Conservation (phyloP, 1,140 invertebrate species). For the Gonatopus flavifemur region DNA sequence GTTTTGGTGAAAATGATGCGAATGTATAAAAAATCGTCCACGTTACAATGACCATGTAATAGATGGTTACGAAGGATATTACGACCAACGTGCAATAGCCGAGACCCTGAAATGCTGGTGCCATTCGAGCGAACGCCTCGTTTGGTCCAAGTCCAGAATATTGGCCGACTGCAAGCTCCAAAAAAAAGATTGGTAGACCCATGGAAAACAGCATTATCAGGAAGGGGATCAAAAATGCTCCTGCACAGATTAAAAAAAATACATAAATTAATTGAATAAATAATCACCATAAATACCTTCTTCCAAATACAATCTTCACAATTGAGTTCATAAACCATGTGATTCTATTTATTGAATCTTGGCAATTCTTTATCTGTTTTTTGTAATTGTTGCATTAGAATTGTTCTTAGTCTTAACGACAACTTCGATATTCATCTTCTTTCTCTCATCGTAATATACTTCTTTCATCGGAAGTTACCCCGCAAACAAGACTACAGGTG, state of each 20-base stretch:
- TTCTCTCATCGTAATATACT: too few species aligned
- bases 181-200: slow-evolving; percentile 77
- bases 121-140: slow-evolving; percentile 63
- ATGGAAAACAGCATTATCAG: slow-evolving; percentile 75
- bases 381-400: too few species aligned
- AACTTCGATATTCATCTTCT: too few species aligned
- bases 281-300: too few species aligned
- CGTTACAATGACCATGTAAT: slow-evolving; percentile 81
- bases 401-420: too few species aligned
- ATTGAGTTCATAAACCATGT: too few species aligned
- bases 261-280: slow-evolving; percentile 9
- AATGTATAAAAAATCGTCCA: slow-evolving; percentile 80
- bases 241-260: slow-evolving; percentile 53
- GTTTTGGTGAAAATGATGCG: slow-evolving; percentile 66
- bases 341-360: too few species aligned
- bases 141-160: slow-evolving; percentile 64
- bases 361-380: too few species aligned
- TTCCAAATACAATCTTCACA: too few species aligned
- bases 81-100: slow-evolving; percentile 74
- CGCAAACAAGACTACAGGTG: too few species aligned
- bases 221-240: slow-evolving; percentile 80
- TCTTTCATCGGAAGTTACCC: too few species aligned
- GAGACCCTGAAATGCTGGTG: slow-evolving; percentile 66
- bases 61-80: slow-evolving; percentile 76
- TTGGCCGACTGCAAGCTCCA: slow-evolving; percentile 69